Conservation (phyloP, 2,797 vertebrate genomes). For the Brachyalestes nurse region DNA sequence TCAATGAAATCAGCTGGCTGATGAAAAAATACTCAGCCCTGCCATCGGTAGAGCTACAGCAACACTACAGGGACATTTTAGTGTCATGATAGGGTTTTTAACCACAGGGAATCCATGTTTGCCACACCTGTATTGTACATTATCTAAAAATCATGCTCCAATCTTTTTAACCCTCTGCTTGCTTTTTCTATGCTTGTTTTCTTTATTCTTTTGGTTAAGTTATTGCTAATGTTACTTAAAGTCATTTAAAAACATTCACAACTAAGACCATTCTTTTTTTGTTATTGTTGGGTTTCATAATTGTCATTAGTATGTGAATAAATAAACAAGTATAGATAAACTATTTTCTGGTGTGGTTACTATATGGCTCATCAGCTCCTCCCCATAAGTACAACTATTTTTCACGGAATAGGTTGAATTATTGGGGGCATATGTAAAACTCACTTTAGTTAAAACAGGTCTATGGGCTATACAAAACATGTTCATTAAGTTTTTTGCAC, state of each 20-base stretch:
- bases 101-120: conserved; percentile 11
- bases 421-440: too few species aligned
- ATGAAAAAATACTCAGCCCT: conserved; percentile 17
- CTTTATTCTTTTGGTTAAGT: conserved; percentile 35
- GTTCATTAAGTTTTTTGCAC: too few species aligned
- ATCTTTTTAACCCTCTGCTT: conserved; percentile 23
- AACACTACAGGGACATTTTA: conserved; percentile 40
- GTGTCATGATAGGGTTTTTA: conserved; percentile 16
- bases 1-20: conserved; percentile 43
- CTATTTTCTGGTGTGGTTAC: background rate
- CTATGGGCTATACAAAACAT: too few species aligned
- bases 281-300: conserved; percentile 33
- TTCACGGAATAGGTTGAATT: background rate
- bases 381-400: background rate
- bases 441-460: too few species aligned
- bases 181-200: conserved; percentile 30
- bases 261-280: conserved; percentile 15
- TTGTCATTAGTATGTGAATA: conserved; percentile 46
- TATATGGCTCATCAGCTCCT: background rate
- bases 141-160: conserved; percentile 11
- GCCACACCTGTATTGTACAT: conserved; percentile 7
- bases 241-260: conserved; percentile 37
- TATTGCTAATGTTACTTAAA: conserved; percentile 43
- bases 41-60: conserved; percentile 4
- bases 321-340: conserved; percentile 40